Base-by-base conservation (phyloP, 2,113 vertebrate species). In the Apodemus sylvaticus region DNA sequence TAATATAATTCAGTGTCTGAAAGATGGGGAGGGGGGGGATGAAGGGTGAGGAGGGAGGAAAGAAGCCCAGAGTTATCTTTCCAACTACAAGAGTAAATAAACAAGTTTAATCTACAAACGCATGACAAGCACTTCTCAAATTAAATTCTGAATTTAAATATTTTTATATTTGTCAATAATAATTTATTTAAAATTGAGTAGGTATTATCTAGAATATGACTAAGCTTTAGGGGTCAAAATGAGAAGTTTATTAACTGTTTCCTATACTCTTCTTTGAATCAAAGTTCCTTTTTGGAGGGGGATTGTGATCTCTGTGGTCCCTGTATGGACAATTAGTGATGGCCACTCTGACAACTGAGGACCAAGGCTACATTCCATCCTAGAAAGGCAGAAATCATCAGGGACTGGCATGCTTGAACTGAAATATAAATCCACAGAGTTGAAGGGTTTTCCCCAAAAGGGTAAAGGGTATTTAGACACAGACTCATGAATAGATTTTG, bases 81-180 rank as follows among this genome's bases (percentile, higher is more conserved):
- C 39, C 48, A 48, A 87, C n/a, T 34, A 20, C 34, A 66, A 94
- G 17, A 92, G 11, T 79, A 93, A 62, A 42, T 13, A 39, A 78
- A 51, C 74, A 85, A 45, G 7, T n/a, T 70, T 45, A 70, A 86
- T 48, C 19, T n/a, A 31, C 6, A 26, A 9, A 51, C 70, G 94
- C 34, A 92, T 90, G 26, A 78, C 42, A 93, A 87, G 14, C 13
- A 8, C 11, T 53, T 17, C 55, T 77, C 42, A 64, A 36, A 82
- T 92, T 86, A 94, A 95, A 24, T 16, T 86, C 86, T 42, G 26
- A 45, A 39, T 81, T 92, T 89, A 81, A 93, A 62, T 90, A 34
- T 85, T 90, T 87, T 85, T 90, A 78, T 1, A 70, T 16, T 60
- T 90, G 91, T 90, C 11, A 86, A 36, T 29, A n/a, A 53, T 55